Base-by-base conservation (phyloP, 2,888 invertebrate species). In the Melieria crassipennis region DNA sequence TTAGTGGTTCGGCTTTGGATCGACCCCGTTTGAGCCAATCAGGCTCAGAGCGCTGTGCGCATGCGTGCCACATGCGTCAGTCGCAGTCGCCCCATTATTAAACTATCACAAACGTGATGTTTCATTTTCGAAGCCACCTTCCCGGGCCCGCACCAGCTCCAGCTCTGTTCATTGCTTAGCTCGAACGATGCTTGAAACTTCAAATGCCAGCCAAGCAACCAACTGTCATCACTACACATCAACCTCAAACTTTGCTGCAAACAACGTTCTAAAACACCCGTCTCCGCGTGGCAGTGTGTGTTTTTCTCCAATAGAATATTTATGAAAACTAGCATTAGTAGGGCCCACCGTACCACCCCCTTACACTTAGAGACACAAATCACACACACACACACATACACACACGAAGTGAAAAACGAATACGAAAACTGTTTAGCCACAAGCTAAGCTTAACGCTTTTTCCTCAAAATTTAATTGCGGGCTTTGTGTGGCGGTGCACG, bases 71-170 rank as follows among this genome's bases (percentile, higher is more conserved):
- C 13, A 16, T 11, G 9, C 7, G 7, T 57, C 56, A 13, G 13
- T 43, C 7, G 60, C 52, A 45, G 42, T 42, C 64, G 68, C 63
- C 56, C 56, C 62, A 67, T 16, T 43, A 68, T 73, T 73, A 70
- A 68, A 69, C 73, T 71, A 73, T 76, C 75, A 76, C 63, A 61
- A 68, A 75, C 75, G 65, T 75, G 72, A 77, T 74, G 75, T 76
- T 77, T 77, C 70, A 75, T 73, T 76, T 75, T 75, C 69, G 63
- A 55, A 10, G 11, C 58, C 52, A 11, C 50, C 48, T 46, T 56
- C 48, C 47, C 43, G 6, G 6, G 67, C 13, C 43, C 60, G 13
- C 67, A 60, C 42, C 50, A 50, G 52, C 13, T 42, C 13, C 67
- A 50, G 46, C 52, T 65, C 43, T 30, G 30, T 30, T 30, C 30